Evolutionary conservation across 2,113 vertebrate species (phyloP).

Genomic region (Psophia crepitans): DNA sequence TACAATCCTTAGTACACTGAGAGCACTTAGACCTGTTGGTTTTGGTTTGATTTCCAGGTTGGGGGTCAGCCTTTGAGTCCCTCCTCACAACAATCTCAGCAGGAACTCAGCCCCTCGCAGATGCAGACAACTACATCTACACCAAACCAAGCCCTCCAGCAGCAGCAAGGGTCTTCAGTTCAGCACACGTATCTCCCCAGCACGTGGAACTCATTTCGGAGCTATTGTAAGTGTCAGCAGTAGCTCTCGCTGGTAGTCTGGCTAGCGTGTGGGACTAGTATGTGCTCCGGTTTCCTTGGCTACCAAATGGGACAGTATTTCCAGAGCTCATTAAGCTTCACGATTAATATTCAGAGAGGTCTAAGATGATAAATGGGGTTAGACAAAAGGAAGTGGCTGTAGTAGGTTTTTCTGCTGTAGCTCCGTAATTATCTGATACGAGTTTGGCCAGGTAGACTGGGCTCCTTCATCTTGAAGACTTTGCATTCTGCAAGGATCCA

Average conservation of each 20-base stretch:
- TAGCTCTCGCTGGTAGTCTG: neutral
- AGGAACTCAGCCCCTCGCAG: slow-evolving; percentile 88
- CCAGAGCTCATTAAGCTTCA: neutral
- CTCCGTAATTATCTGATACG: fast-evolving
- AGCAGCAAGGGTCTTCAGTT: slow-evolving; percentile 78
- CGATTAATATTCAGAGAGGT: neutral
- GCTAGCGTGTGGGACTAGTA: neutral
- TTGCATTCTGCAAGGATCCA: neutral
- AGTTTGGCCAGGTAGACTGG: neutral
- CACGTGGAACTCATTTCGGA: slow-evolving; percentile 90
- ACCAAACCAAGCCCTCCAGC: slow-evolving; percentile 81
- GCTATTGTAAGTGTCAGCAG: slow-evolving; percentile 84
- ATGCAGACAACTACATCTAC: slow-evolving; percentile 77
- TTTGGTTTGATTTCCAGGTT: slow-evolving; percentile 67
- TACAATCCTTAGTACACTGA: neutral
- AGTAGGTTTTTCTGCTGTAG: neutral
- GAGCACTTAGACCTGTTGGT: neutral
- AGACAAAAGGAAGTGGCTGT: neutral
- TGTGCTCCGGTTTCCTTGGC: neutral
- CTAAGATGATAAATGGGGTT: neutral
- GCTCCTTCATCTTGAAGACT: neutral
- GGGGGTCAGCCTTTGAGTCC: slow-evolving; percentile 88
- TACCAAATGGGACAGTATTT: neutral
- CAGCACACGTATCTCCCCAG: slow-evolving; percentile 92
- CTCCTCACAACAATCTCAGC: slow-evolving; percentile 83